Conservation (phyloP, 2,888 invertebrate genomes). For the Apantesis nais region DNA sequence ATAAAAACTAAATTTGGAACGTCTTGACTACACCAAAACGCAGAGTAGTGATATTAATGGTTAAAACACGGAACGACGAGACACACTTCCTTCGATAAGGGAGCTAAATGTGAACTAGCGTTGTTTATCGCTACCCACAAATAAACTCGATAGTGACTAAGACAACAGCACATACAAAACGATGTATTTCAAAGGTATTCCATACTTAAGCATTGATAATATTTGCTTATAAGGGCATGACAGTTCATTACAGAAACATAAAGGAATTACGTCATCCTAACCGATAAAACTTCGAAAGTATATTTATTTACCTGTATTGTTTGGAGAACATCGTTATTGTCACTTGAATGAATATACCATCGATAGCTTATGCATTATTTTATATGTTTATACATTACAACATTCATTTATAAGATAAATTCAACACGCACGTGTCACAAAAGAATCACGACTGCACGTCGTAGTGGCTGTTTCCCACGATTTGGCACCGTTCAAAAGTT, state of each 20-base stretch:
- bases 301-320: constrained; percentile 13
- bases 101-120: constrained; percentile 41
- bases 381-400: background rate
- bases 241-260: constrained; percentile 12
- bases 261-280: constrained; percentile 12
- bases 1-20: background rate
- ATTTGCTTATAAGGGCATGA: constrained; percentile 11
- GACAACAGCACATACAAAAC: constrained; percentile 25
- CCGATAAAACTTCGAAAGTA: background rate
- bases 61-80: constrained; percentile 32
- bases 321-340: constrained; percentile 10
- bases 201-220: constrained; percentile 15
- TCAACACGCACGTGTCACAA: background rate
- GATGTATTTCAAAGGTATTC: constrained; percentile 20
- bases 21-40: constrained; percentile 17
- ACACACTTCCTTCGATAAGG: constrained; percentile 40
- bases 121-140: constrained; percentile 37
- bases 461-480: background rate
- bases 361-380: background rate
- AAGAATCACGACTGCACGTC: constrained; percentile 1
- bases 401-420: background rate
- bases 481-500: constrained; percentile 71
- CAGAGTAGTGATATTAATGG: constrained; percentile 18
- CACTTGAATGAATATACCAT: background rate
- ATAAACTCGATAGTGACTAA: constrained; percentile 33